Base-by-base conservation (phyloP, 2,113 vertebrate species). In the Malaclemys terrapin region DNA sequence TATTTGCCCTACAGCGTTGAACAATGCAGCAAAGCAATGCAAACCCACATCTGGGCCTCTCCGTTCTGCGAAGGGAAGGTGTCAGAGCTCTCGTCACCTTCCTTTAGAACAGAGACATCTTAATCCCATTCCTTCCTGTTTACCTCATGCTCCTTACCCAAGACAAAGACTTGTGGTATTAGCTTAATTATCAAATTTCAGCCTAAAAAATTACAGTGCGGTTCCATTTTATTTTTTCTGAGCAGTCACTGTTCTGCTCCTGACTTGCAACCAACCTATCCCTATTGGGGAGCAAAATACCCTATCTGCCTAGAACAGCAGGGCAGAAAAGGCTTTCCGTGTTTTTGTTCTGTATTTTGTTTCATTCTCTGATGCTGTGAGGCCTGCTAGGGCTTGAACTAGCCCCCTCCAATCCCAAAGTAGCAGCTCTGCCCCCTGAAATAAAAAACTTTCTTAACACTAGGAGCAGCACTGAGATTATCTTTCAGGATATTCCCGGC, bases 71-170 rank as follows among this genome's bases (percentile, higher is more conserved):
- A 27, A 49, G 78, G 31, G 7, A 88, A 97, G 97, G 95, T 96
- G 96, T 97, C 97, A 95, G 85, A 53, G 88, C 94, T 95, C 96
- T 97, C 57, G 93, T 96, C 95, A 97, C 89, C 95, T 97, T 97
- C 91, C 95, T 97, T 93, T 90, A 42, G 81, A 96, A 35, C 80
- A 96, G 87, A 97, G 97, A 98, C 80, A 86, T 97, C 97, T 97
- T 98, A 98, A 98, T 98, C 98, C 98, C 79, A 45, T 81, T 93
- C 97, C 97, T 98, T 98, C 98, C 98, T 98, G 97, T 98, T 98
- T 98, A 98, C 96, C 97, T 98, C 96, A 96, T 89, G 92, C 89
- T 96, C 96, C 97, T 98, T 87, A 62, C 93, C 80, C 83, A 59
- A 85, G 92, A 97, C 96, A 98, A 98, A 98, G 98, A 91, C 97